Conservation (phyloP, 2,797 vertebrate genomes). For the Argentina silus region DNA sequence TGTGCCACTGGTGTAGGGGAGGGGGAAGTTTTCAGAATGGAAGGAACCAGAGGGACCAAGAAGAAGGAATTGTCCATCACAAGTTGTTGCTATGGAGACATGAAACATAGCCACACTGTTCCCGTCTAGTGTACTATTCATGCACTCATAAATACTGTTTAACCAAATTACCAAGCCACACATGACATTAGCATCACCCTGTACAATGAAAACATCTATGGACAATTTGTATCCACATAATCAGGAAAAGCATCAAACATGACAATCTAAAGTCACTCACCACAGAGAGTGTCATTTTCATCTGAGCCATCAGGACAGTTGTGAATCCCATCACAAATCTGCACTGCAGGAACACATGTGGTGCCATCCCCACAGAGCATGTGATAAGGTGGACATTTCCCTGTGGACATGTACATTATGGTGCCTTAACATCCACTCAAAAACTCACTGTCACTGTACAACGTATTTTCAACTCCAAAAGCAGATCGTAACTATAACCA, state of each 20-base stretch:
- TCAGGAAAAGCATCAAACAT: background rate
- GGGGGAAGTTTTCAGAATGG: slow-evolving; percentile 76
- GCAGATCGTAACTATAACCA: too few relatives aligned
- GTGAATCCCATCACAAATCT: slow-evolving; percentile 85
- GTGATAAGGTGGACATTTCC: slow-evolving; percentile 71
- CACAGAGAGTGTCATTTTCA: slow-evolving; percentile 81
- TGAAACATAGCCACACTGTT: background rate
- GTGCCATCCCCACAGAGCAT: slow-evolving; percentile 71
- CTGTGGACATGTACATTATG: slow-evolving; percentile 50
- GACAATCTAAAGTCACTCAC: slow-evolving; percentile 68
- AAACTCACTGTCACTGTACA: too few relatives aligned
- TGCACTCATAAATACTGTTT: background rate
- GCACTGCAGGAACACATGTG: slow-evolving; percentile 69
- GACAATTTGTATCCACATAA: background rate
- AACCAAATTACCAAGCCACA: background rate
- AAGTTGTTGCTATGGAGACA: slow-evolving; percentile 80
- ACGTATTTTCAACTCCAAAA: too few relatives aligned
- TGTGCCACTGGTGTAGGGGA: slow-evolving; percentile 63
- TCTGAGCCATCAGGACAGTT: slow-evolving; percentile 86
- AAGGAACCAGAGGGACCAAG: slow-evolving; percentile 80
- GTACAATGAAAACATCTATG: background rate
- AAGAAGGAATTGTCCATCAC: slow-evolving; percentile 89
- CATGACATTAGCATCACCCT: background rate
- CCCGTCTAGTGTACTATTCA: background rate
- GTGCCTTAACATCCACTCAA: slow-evolving; percentile 9